A percentile compares a stretch with the other conserved stretches of the same genome.
phyloP scores from a whole-genome alignment of 2,113 vertebrate genomes.

The Albula goreensis region DNA sequence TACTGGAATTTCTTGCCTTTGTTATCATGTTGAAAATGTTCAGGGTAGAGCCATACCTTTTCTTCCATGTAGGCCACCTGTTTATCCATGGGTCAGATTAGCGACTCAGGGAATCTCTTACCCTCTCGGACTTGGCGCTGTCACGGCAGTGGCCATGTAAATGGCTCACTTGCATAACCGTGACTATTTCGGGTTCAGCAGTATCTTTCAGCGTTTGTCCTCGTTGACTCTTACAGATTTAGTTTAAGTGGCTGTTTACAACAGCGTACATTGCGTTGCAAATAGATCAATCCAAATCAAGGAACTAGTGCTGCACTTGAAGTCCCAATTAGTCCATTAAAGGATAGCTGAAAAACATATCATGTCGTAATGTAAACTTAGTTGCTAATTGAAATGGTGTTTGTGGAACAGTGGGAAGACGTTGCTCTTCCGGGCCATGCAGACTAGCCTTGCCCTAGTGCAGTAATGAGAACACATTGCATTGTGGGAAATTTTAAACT shows the following conservation, averaged over 20 bases:
- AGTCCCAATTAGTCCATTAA: neutral
- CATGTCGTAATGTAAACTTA: neutral
- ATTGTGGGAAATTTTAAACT: too few relatives aligned
- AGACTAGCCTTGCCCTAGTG: too few relatives aligned
- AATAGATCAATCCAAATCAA: neutral
- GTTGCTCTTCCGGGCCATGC: too few relatives aligned
- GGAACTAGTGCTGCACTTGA: neutral
- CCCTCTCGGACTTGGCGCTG: constrained; percentile 23
- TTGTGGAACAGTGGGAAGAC: too few relatives aligned
- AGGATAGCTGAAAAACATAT: neutral
- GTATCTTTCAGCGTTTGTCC: constrained; percentile 28
- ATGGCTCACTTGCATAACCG: constrained; percentile 49
- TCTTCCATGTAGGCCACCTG: neutral
- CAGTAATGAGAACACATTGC: too few relatives aligned
- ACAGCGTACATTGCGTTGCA: neutral
- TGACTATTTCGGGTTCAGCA: constrained; percentile 35
- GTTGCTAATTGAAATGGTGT: too few relatives aligned
- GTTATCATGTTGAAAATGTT: neutral
- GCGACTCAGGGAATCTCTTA: neutral
- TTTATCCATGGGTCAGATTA: neutral
- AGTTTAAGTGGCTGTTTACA: constrained; percentile 25
- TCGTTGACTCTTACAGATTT: constrained; percentile 36
- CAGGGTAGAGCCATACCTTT: neutral
- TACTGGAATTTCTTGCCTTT: neutral
- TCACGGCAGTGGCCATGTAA: constrained; percentile 24